A percentile compares a stretch with the other conserved stretches of the same genome.
Conservation (phyloP, 2,888 invertebrate species). For the Lampropteryx suffumata region DNA sequence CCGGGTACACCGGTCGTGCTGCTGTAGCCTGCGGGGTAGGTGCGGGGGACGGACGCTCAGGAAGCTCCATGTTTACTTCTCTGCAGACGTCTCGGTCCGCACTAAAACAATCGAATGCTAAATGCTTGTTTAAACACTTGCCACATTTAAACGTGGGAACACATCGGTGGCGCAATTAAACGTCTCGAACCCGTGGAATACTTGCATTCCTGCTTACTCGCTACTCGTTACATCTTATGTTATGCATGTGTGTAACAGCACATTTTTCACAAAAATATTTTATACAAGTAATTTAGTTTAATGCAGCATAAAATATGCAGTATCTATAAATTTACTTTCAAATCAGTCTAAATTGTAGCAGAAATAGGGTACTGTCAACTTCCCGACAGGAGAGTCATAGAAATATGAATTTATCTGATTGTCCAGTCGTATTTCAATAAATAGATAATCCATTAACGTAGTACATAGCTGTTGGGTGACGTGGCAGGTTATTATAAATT, state of each 20-base stretch:
- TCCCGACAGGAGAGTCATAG: slow-evolving; percentile 25
- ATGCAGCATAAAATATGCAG: slow-evolving; percentile 7
- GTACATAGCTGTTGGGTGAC: slow-evolving; percentile 52
- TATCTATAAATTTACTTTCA: slow-evolving; percentile 17
- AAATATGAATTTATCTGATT: slow-evolving; percentile 33
- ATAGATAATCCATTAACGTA: slow-evolving; percentile 38
- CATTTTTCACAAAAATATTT: no score
- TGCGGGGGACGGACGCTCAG: slow-evolving; percentile 45
- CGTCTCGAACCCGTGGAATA: slow-evolving; percentile 57
- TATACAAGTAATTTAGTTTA: no score
- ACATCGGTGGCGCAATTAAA: slow-evolving; percentile 74
- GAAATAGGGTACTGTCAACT: slow-evolving; percentile 31
- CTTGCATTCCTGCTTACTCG: slow-evolving; percentile 51
- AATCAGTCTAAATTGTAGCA: slow-evolving; percentile 19
- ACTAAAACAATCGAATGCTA: slow-evolving; percentile 83
- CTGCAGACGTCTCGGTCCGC: slow-evolving; percentile 73
- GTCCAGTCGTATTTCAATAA: slow-evolving; percentile 39
- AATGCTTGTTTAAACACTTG: slow-evolving; percentile 76
- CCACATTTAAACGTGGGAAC: slow-evolving; percentile 80
- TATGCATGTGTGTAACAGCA: background rate
- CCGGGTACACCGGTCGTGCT: slow-evolving; percentile 18
- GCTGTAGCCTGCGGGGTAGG: slow-evolving; percentile 20
- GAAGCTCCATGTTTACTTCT: slow-evolving; percentile 73
- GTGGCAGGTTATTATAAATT: slow-evolving; percentile 77
- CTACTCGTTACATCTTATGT: slow-evolving; percentile 23